These are phyloP conservation scores for Chelmon rostratus DNA, from an alignment of 2,797 vertebrate genomes.

Conservation along the genomic window DNA sequence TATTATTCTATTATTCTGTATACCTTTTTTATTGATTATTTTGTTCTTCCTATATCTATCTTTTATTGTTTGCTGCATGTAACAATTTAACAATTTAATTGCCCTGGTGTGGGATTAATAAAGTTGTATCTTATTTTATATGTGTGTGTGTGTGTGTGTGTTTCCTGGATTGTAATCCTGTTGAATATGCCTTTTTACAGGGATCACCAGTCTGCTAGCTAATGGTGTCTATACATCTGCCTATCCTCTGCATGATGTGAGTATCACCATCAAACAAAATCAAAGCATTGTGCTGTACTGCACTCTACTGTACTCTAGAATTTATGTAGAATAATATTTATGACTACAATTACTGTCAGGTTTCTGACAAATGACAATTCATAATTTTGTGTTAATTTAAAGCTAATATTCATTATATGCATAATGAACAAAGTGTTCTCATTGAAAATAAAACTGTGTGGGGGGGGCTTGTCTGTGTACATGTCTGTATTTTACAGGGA, in stretches of 20 bases:
- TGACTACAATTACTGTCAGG: background rate
- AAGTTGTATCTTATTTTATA: too few species aligned
- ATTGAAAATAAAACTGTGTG: background rate
- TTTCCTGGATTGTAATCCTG: conserved; percentile 14
- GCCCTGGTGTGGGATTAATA: too few species aligned
- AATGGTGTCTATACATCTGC: conserved; percentile 92
- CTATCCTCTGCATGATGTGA: conserved; percentile 96
- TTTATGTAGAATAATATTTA: background rate
- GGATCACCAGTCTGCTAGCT: conserved; percentile 94
- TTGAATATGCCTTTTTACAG: conserved; percentile 78
- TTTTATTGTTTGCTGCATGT: too few species aligned
- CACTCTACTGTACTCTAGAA: background rate
- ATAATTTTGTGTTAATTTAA: conserved; percentile 1
- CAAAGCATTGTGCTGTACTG: too few species aligned
- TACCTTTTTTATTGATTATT: too few species aligned
- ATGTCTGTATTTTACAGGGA: conserved; percentile 65
- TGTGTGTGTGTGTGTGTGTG: conserved; percentile 6
- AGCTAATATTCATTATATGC: background rate
- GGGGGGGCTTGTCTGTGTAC: conserved; percentile 11
- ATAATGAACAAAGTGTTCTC: background rate
- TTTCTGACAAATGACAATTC: background rate
- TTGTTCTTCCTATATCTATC: too few species aligned
- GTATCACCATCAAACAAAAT: conserved; percentile 67
- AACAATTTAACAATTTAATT: too few species aligned
- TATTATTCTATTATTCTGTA: too few species aligned